These are phyloP conservation scores for Phoebastria nigripes DNA, from an alignment of 2,797 vertebrate genomes.

Conservation along the genomic window DNA sequence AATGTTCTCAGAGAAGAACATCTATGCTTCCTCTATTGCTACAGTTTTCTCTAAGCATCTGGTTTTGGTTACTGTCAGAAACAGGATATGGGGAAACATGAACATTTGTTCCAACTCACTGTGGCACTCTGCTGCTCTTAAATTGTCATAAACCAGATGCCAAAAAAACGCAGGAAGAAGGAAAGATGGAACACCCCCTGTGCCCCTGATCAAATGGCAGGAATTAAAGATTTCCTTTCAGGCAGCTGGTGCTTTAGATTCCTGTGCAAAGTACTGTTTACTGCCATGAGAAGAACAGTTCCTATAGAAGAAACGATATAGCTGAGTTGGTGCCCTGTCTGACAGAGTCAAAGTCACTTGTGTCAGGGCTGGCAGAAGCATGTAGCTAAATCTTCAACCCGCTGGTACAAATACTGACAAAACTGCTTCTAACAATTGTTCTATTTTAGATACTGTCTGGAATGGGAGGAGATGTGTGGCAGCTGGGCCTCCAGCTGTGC, in stretches of 20 bases:
- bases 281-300: background rate
- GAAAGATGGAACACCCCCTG: background rate
- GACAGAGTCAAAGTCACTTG: background rate
- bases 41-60: background rate
- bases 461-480: constrained; percentile 23
- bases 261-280: background rate
- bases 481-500: background rate
- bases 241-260: background rate
- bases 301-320: background rate
- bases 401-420: background rate
- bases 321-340: background rate
- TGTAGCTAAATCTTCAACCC: background rate
- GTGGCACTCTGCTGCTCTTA: background rate
- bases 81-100: background rate
- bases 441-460: background rate
- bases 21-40: background rate
- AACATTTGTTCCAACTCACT: background rate
- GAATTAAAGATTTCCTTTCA: background rate
- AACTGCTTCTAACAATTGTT: background rate
- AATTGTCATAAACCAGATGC: background rate
- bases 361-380: background rate
- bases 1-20: background rate
- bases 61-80: background rate
- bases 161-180: background rate
- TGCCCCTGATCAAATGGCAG: background rate